These are phyloP conservation scores for Mactromeris polynyma DNA, from an alignment of 2,888 invertebrate genomes.

Conservation along the genomic window DNA sequence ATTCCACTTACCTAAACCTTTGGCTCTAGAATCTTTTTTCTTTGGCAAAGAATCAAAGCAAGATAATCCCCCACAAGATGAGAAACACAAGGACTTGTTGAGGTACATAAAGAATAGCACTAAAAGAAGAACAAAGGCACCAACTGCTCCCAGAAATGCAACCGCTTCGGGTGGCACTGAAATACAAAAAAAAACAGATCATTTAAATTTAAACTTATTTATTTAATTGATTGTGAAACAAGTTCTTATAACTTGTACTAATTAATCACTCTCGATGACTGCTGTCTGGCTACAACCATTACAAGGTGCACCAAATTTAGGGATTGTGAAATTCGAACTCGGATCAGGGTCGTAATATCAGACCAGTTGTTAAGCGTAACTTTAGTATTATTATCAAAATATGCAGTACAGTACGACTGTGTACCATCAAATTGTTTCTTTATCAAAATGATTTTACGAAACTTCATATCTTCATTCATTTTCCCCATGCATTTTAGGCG, in stretches of 20 bases:
- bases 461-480: too few relatives aligned
- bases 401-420: too few relatives aligned
- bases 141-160: conserved; percentile 95
- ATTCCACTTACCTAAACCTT: conserved; percentile 75
- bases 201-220: too few relatives aligned
- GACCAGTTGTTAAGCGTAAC: background rate
- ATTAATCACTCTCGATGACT: too few relatives aligned
- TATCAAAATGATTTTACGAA: background rate
- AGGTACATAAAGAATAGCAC: conserved; percentile 95
- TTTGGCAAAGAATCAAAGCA: conserved; percentile 90
- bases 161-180: conserved; percentile 93
- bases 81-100: conserved; percentile 93
- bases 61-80: conserved; percentile 89
- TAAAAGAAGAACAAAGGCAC: conserved; percentile 93
- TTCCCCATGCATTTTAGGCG: too few relatives aligned
- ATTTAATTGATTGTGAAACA: too few relatives aligned
- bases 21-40: conserved; percentile 68
- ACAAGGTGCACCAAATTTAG: too few relatives aligned
- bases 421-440: background rate
- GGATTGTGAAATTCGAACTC: too few relatives aligned
- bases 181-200: conserved; percentile 75
- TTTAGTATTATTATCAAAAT: background rate
- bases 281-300: too few relatives aligned
- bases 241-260: too few relatives aligned
- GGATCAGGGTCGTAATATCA: background rate